Conservation (phyloP, 2,113 vertebrate species). For the Syngnathus floridae region DNA sequence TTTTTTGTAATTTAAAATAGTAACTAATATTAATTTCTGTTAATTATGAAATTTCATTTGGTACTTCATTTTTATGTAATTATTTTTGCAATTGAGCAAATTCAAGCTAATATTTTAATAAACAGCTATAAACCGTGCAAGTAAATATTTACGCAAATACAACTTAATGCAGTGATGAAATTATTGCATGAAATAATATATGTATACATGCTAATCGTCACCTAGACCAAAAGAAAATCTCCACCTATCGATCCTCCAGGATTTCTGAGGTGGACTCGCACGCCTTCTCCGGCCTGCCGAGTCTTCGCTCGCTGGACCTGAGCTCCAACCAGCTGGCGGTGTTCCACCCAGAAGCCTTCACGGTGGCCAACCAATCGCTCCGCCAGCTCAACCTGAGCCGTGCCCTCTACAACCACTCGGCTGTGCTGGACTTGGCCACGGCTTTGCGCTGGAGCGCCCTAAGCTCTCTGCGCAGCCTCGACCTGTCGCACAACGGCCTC, state of each 20-base stretch:
- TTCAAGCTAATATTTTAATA: too few species aligned
- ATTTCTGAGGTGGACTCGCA: slow-evolving; percentile 66
- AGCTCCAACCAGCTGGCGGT: slow-evolving; percentile 69
- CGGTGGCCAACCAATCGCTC: slow-evolving; percentile 56
- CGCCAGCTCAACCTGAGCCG: slow-evolving; percentile 74
- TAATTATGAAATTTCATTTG: too few species aligned
- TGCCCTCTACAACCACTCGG: slow-evolving; percentile 69
- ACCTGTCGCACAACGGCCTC: slow-evolving; percentile 62
- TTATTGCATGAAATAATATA: too few species aligned
- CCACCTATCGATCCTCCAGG: slow-evolving; percentile 32
- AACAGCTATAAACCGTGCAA: too few species aligned
- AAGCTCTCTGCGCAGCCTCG: slow-evolving; percentile 41
- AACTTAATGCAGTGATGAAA: not conserved
- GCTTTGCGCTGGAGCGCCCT: slow-evolving; percentile 56
- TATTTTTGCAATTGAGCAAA: too few species aligned
- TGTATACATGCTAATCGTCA: too few species aligned
- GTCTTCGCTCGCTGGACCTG: slow-evolving; percentile 70
- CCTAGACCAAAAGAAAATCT: not conserved
- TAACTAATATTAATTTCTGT: too few species aligned
- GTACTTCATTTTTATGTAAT: too few species aligned
- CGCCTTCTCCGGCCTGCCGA: slow-evolving; percentile 59
- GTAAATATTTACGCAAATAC: too few species aligned
- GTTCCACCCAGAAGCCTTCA: slow-evolving; percentile 70
- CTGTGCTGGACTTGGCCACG: slow-evolving; percentile 42
- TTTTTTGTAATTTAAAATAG: too few species aligned